A percentile compares a stretch with the other conserved stretches of the same genome.
Evolutionary conservation across 2,113 vertebrate genomes (phyloP).

Genomic region (Lagopus muta): DNA sequence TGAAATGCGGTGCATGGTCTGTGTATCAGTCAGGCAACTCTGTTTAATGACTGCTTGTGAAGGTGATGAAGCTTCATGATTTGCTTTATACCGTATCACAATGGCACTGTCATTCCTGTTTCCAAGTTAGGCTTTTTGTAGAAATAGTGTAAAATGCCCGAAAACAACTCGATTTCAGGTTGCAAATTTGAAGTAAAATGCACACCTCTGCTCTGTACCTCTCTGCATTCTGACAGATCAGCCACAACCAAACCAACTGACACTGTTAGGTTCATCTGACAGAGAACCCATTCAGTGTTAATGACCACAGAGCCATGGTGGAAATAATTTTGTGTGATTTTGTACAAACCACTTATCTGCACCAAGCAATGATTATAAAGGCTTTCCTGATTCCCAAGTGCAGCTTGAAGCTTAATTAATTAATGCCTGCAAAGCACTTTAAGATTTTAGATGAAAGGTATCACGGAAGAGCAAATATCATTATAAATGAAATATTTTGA

Average conservation of each 20-base stretch:
- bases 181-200: background rate
- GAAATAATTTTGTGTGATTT: background rate
- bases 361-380: background rate
- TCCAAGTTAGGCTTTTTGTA: background rate
- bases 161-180: background rate
- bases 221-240: background rate
- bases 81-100: background rate
- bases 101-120: background rate
- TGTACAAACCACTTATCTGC: background rate
- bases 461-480: background rate
- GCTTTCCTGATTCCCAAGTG: background rate
- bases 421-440: background rate
- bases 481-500: background rate
- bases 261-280: background rate
- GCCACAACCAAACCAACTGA: background rate
- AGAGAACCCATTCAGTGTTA: too few relatives aligned
- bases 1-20: background rate
- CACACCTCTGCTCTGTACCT: background rate
- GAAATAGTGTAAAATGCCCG: background rate
- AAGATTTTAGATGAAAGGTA: background rate
- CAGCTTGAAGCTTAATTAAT: background rate
- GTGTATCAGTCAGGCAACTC: background rate
- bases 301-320: fast-evolving
- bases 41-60: background rate
- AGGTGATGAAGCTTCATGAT: background rate